Percentiles rank a stretch among this genome's conserved stretches.
phyloP scores from a whole-genome alignment of 2,797 vertebrate genomes.

The Galagoides demidoff region DNA sequence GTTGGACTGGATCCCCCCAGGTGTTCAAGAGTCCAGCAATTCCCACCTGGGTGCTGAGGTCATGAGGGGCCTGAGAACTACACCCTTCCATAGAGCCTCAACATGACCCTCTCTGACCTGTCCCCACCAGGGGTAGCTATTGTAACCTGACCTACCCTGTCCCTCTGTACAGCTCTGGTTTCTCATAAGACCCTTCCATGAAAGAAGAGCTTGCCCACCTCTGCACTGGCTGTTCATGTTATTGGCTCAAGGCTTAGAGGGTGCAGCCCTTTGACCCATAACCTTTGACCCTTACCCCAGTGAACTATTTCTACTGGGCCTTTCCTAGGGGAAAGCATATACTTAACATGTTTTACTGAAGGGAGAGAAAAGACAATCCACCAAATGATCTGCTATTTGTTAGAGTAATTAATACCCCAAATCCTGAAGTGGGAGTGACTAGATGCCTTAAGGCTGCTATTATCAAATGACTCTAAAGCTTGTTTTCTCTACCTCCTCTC shows the following conservation, averaged over 20 bases:
- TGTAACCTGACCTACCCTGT: background rate
- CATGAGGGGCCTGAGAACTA: background rate
- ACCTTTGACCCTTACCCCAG: conserved; percentile 76
- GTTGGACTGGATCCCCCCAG: background rate
- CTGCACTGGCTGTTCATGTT: background rate
- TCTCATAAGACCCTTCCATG: conserved; percentile 72
- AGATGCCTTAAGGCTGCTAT: conserved; percentile 40
- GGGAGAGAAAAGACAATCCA: conserved; percentile 70
- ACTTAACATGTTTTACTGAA: conserved; percentile 61
- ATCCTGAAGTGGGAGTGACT: conserved; percentile 8
- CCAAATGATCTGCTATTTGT: conserved; percentile 73
- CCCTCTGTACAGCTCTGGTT: conserved; percentile 82
- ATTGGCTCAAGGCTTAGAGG: conserved; percentile 41
- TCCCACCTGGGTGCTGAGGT: background rate
- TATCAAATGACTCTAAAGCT: conserved; percentile 35
- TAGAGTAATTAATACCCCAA: conserved; percentile 79
- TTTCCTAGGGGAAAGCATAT: conserved; percentile 75
- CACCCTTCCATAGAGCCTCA: background rate
- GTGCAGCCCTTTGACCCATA: conserved; percentile 80
- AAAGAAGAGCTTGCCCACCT: conserved; percentile 70
- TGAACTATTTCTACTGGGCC: conserved; percentile 78
- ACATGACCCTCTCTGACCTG: background rate
- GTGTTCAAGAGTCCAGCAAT: background rate
- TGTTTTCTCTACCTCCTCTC: background rate
- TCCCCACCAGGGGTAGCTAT: conserved; percentile 5